Base-by-base conservation (phyloP, 2,113 vertebrate species). In the Oryzias curvinotus region DNA sequence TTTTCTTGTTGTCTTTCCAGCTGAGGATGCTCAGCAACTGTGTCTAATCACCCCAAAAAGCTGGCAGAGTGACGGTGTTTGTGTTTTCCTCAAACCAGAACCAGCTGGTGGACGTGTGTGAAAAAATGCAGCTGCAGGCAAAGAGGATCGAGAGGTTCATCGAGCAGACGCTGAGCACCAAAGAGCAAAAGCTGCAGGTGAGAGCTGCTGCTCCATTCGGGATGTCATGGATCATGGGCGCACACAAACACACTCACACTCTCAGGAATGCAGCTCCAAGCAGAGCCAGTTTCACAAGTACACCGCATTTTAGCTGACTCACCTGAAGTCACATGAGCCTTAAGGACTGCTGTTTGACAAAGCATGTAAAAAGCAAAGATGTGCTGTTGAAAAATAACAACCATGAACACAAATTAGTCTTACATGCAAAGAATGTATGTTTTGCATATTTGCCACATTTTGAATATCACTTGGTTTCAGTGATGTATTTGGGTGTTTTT, bases 41-140 rank as follows among this genome's bases (percentile, higher is more conserved):
- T 19, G 16, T 18, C 41, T 19, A 41, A 36, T 12, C 7, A 23
- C 21, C 17, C 49, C n/a, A 25, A 25, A 23, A 21, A 66, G 46
- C 26, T n/a, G 4, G 1, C 44, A 42, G n/a, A 64, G 12, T 65
- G 54, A 52, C 26, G 62, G 17, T 72, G 17, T 66, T 57, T 73
- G 51, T 45, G 42, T 42, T 14, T 47, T 15, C 25, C 10, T 41
- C 46, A n/a, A 6, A 44, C 14, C 68, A 93, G 93, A 96, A 98
- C 89, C 91, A 91, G 76, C 88, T 98, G 16, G 97, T 96, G 86
- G 96, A 98, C 53, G 87, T 90, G 54, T 98, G 95, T 60, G 96
- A 98, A 82, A 95, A 87, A 85, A 93, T 96, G 68, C 96, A 98
- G 92, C 89, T 96, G 80, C 94, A 96, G 84, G 93, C 94, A 1